These are phyloP conservation scores for Caracal caracal DNA, from an alignment of 2,113 vertebrate genomes.

Conservation along the genomic window DNA sequence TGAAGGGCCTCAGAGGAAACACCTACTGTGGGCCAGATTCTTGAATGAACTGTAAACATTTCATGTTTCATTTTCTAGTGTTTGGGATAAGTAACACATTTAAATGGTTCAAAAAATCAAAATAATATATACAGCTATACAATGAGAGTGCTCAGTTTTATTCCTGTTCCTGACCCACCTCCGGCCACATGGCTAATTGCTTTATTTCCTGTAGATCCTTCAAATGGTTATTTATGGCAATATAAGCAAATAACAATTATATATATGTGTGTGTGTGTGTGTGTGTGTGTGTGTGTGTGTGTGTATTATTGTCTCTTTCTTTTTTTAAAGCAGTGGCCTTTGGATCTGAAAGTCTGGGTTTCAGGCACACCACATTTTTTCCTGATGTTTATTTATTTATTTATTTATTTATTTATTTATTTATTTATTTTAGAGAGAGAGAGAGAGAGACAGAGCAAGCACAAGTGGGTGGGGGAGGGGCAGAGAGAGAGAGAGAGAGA, in stretches of 20 bases:
- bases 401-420: too few relatives aligned
- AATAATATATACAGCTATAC: background rate
- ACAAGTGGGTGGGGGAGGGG: too few relatives aligned
- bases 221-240: background rate
- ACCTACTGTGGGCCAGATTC: background rate
- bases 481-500: too few relatives aligned
- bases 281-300: too few relatives aligned
- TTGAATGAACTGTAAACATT: background rate
- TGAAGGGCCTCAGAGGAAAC: background rate
- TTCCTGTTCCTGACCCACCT: background rate
- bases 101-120: constrained; percentile 22
- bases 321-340: background rate
- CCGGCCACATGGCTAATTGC: background rate
- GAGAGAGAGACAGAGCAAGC: too few relatives aligned
- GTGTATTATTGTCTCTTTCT: background rate
- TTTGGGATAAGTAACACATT: background rate
- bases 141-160: background rate
- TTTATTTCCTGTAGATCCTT: background rate
- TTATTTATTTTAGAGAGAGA: too few relatives aligned
- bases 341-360: too few relatives aligned
- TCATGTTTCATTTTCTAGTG: background rate
- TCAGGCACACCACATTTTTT: too few relatives aligned
- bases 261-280: too few relatives aligned
- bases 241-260: background rate
- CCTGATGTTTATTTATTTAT: too few relatives aligned